Base-by-base conservation (phyloP, 2,113 vertebrate genomes). In the Centropus bengalensis region DNA sequence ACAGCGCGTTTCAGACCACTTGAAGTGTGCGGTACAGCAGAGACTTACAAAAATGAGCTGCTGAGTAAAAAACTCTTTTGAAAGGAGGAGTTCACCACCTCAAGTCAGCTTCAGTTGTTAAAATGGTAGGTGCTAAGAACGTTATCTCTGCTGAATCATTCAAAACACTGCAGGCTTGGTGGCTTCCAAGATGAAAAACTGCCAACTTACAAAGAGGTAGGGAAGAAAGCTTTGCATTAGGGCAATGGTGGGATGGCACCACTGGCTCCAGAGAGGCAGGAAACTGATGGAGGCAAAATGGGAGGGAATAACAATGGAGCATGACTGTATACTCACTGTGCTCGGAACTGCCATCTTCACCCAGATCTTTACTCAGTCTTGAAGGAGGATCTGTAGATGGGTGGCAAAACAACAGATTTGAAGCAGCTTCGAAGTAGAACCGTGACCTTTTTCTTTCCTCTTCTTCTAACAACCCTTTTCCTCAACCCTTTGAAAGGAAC, bases 261-360 rank as follows among this genome's bases (percentile, higher is more conserved):
- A 3, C 4, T 23, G 54, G 42, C 74, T 74, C 0, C 0, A 54
- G 52, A 78, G 52, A 75, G 47, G 19, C 22, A 89, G 74, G 91
- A 89, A 79, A 58, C 5, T 30, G 47, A 49, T 36, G 36, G 12
- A 67, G 54, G 38, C 36, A 52, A 55, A 75, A 47, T 3, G 12
- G 0, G 6, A 2, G 7, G 4, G 5, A 19, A 32, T 16, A 15
- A 56, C 60, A 87, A 56, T 0, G 0, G 28, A 60, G 32, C 1
- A 1, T 14, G n/a, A 20, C 12, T 68, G 30, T 85, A n/a, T 91
- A 96, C 96, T 96, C 79, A 96, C 96, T 42, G 10, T 0, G 5
- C 26, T 73, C 23, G 66, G 44, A 82, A 40, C 32, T 64, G 75
- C 40, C 96, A 93, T 96, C 82, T 93, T 85, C 68, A 69, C 36